Percentiles rank a stretch among this genome's conserved stretches.
Evolutionary conservation across 1,140 invertebrate species (phyloP).

Genomic region (Trichomalopsis sarcophagae): DNA sequence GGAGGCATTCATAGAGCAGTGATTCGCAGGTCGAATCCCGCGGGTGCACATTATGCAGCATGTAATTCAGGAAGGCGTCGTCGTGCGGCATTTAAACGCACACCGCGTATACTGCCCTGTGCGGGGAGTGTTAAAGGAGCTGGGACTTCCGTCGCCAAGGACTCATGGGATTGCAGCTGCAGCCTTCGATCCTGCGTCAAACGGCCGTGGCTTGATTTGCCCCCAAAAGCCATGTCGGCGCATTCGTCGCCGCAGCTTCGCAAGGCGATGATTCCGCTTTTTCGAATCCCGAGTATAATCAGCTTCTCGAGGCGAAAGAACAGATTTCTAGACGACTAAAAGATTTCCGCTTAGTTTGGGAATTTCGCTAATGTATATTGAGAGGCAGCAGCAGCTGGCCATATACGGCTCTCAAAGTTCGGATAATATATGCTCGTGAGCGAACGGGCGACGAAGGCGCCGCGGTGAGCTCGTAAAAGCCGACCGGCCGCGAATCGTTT

Average conservation of each 20-base stretch:
- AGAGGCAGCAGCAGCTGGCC: not conserved
- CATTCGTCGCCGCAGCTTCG: too few species aligned
- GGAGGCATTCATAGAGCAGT: not conserved
- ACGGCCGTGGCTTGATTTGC: too few species aligned
- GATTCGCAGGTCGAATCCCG: conserved; percentile 18
- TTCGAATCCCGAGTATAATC: too few species aligned
- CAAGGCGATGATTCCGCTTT: too few species aligned
- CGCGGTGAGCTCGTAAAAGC: conserved; percentile 32
- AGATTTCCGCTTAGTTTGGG: not conserved
- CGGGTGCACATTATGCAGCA: not conserved
- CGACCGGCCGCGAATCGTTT: conserved; percentile 29
- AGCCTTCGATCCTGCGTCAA: too few species aligned
- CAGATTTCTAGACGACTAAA: too few species aligned
- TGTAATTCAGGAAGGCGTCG: conserved; percentile 18
- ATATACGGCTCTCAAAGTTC: conserved; percentile 22
- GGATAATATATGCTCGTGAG: conserved; percentile 37
- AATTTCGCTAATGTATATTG: not conserved
- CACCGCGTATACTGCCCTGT: too few species aligned
- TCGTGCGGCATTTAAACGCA: conserved; percentile 24
- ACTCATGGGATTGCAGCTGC: not conserved
- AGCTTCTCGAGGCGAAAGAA: too few species aligned
- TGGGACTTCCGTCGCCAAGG: not conserved
- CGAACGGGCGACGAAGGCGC: not conserved
- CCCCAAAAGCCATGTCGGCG: too few species aligned
- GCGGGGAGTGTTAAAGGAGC: not conserved